Conservation (phyloP, 1,140 invertebrate species). For the Babylonia areolata region DNA sequence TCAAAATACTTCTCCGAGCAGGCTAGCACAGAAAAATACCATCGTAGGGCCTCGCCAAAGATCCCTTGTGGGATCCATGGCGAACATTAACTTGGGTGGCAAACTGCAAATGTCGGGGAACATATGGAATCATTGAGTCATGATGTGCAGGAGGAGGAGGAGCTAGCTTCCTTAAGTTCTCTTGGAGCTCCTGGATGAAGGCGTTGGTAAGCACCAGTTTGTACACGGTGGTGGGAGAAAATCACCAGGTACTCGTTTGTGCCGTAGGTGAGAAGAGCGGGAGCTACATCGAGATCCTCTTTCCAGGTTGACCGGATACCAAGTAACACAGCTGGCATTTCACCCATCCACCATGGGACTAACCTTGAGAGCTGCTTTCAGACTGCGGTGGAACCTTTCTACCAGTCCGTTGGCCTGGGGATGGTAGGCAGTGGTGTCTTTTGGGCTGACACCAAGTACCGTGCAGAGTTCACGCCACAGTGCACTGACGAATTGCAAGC, state of each 20-base stretch:
- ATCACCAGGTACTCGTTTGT: constrained; percentile 32
- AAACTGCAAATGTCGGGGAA: too few species aligned
- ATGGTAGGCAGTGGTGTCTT: constrained; percentile 20
- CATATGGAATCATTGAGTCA: too few species aligned
- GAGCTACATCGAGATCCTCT: constrained; percentile 25
- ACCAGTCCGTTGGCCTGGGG: constrained; percentile 36
- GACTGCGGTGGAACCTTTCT: constrained; percentile 34
- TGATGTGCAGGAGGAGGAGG: too few species aligned
- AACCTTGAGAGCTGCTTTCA: constrained; percentile 21
- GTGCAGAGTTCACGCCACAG: background rate
- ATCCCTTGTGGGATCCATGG: too few species aligned
- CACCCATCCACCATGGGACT: constrained; percentile 10
- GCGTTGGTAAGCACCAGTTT: background rate
- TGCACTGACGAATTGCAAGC: constrained; percentile 69
- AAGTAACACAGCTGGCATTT: constrained; percentile 24
- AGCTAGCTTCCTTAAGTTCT: too few species aligned
- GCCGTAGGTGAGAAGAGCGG: constrained; percentile 30
- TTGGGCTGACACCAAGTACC: background rate
- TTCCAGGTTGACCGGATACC: constrained; percentile 27
- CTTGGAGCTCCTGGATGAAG: too few species aligned
- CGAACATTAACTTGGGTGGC: too few species aligned
- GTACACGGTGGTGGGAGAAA: background rate
- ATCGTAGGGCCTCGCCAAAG: too few species aligned
- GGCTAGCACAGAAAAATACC: too few species aligned
- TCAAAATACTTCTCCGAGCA: too few species aligned